Percentiles rank a stretch among this genome's conserved stretches.
Conservation (phyloP, 2,888 invertebrate species). For the Aphrophora alni region DNA sequence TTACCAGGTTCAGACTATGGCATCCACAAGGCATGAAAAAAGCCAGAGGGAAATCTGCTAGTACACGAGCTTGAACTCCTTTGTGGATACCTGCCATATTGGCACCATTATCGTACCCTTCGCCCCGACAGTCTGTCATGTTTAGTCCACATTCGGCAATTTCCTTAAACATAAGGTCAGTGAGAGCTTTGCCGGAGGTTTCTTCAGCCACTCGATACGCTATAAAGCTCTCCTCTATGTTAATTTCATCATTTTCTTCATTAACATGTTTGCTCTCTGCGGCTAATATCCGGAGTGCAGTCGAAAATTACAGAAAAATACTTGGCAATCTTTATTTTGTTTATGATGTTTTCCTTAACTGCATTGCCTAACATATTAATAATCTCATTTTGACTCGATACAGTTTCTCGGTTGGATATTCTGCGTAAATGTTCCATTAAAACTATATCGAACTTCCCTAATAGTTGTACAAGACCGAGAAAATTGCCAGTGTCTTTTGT, state of each 20-base stretch:
- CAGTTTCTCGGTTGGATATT: background rate
- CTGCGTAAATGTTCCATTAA: slow-evolving; percentile 23
- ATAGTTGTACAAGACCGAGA: slow-evolving; percentile 20
- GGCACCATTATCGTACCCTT: slow-evolving; percentile 19
- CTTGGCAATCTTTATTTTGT: slow-evolving; percentile 19
- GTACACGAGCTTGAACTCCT: slow-evolving; percentile 44
- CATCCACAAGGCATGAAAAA: slow-evolving; percentile 22
- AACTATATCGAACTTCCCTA: slow-evolving; percentile 20
- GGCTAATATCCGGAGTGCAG: slow-evolving; percentile 17
- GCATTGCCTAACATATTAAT: background rate
- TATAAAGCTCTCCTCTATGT: slow-evolving; percentile 14
- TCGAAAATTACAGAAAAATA: slow-evolving; percentile 3
- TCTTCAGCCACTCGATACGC: slow-evolving; percentile 16
- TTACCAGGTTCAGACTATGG: slow-evolving; percentile 12
- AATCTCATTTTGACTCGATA: slow-evolving; percentile 29
- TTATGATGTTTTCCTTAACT: background rate
- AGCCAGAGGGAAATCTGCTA: slow-evolving; percentile 40
- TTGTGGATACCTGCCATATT: slow-evolving; percentile 45
- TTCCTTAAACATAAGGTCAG: no score
- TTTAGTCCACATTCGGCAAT: slow-evolving; percentile 29
- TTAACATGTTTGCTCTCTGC: slow-evolving; percentile 23
- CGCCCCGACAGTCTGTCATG: slow-evolving; percentile 44
- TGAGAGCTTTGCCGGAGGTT: slow-evolving; percentile 12
- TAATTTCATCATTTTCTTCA: slow-evolving; percentile 20
- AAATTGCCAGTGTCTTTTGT: slow-evolving; percentile 16